Conservation (phyloP, 2,113 vertebrate genomes). For the Istiophorus platypterus region DNA sequence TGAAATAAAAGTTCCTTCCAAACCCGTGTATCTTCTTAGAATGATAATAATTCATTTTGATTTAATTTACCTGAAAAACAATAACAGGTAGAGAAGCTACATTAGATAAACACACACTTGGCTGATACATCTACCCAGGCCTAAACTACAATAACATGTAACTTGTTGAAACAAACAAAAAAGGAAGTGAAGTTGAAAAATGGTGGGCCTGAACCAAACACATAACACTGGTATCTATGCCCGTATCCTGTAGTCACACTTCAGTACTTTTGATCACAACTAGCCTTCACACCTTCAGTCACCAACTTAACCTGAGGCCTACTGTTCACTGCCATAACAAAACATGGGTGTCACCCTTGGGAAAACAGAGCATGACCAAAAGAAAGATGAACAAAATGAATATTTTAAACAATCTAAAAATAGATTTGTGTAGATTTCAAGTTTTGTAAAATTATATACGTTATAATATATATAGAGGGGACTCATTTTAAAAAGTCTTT, state of each 20-base stretch:
- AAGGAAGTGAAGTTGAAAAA: neutral
- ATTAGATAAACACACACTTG: neutral
- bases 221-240: neutral
- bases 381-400: neutral
- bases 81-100: no score
- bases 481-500: no score
- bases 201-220: neutral
- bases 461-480: no score
- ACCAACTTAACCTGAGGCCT: conserved; percentile 4
- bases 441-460: neutral
- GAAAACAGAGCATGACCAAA: neutral
- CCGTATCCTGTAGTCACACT: conserved; percentile 3
- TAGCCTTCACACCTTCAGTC: neutral
- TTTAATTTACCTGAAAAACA: no score
- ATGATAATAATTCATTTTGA: no score
- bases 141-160: neutral
- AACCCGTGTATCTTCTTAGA: no score
- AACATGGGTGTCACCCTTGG: neutral
- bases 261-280: neutral
- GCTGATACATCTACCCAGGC: neutral
- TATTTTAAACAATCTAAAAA: neutral
- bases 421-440: neutral
- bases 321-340: neutral
- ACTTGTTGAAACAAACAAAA: conserved; percentile 2
- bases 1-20: neutral